These are phyloP conservation scores for Drosophila nr. fundita DNA, from an alignment of 2,888 invertebrate species.

Conservation along the genomic window DNA sequence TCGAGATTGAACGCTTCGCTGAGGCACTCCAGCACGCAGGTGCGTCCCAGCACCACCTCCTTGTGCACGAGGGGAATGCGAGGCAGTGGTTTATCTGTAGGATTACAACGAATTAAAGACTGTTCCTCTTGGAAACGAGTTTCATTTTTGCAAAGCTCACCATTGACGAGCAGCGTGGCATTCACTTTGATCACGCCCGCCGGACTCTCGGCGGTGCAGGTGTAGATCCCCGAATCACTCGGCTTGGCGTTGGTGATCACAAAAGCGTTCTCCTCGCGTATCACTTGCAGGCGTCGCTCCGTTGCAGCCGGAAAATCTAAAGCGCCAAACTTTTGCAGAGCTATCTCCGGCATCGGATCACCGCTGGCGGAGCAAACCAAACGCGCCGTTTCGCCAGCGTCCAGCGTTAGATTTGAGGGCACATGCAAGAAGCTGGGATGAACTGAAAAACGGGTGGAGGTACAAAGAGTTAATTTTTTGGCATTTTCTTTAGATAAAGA, in stretches of 20 bases:
- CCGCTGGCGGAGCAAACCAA: constrained; percentile 96
- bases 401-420: constrained; percentile 93
- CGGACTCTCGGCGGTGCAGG: constrained; percentile 95
- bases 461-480: background rate
- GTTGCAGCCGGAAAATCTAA: constrained; percentile 97
- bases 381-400: constrained; percentile 93
- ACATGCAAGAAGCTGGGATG: constrained; percentile 94
- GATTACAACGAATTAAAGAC: background rate
- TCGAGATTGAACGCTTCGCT: constrained; percentile 87
- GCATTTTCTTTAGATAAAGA: background rate
- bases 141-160: constrained; percentile 51
- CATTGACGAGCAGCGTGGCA: constrained; percentile 91
- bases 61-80: constrained; percentile 89
- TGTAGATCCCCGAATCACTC: constrained; percentile 95
- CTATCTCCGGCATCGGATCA: constrained; percentile 94
- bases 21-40: constrained; percentile 93
- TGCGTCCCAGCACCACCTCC: constrained; percentile 92
- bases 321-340: constrained; percentile 96
- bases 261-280: constrained; percentile 95
- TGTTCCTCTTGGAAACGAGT: background rate
- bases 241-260: constrained; percentile 96
- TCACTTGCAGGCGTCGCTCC: constrained; percentile 96
- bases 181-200: constrained; percentile 95
- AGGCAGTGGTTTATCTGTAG: constrained; percentile 93
- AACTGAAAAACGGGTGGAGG: constrained; percentile 86